Evolutionary conservation across 2,797 vertebrate genomes (phyloP).

Genomic region (Semaprochilodus insignis): DNA sequence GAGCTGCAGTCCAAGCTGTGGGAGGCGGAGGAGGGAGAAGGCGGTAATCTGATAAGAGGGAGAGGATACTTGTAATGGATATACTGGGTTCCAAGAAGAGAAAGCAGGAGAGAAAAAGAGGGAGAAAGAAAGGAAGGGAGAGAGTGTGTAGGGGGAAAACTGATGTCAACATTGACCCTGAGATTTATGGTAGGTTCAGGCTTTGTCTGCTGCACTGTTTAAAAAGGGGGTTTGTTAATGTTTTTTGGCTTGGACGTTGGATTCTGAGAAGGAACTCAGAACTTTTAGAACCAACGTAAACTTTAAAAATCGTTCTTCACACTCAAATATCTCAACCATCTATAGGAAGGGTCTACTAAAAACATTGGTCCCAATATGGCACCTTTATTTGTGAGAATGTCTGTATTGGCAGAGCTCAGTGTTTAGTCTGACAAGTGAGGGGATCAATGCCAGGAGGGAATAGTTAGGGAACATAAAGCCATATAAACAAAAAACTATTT

Average conservation of each 20-base stretch:
- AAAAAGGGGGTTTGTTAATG: neutral
- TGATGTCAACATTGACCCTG: neutral
- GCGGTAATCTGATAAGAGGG: conserved; percentile 27
- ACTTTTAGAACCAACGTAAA: too few species aligned
- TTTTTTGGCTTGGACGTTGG: neutral
- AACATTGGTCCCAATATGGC: too few species aligned
- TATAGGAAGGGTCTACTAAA: too few species aligned
- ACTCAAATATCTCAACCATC: too few species aligned
- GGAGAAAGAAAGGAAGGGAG: neutral
- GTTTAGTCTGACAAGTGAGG: too few species aligned
- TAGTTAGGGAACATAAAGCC: too few species aligned
- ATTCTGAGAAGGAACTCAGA: neutral
- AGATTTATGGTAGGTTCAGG: conserved; percentile 14
- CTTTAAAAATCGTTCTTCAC: too few species aligned
- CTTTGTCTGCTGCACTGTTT: neutral
- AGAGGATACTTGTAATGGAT: conserved; percentile 37
- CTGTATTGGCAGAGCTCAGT: neutral
- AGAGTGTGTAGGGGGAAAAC: neutral
- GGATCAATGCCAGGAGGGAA: too few species aligned
- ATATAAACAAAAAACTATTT: too few species aligned
- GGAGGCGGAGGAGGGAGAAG: conserved; percentile 35
- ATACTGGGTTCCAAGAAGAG: neutral
- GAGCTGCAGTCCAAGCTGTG: conserved; percentile 9
- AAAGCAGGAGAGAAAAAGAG: neutral
- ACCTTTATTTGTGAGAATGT: neutral